Conservation (phyloP, 2,113 vertebrate genomes). For the Sorex araneus region DNA sequence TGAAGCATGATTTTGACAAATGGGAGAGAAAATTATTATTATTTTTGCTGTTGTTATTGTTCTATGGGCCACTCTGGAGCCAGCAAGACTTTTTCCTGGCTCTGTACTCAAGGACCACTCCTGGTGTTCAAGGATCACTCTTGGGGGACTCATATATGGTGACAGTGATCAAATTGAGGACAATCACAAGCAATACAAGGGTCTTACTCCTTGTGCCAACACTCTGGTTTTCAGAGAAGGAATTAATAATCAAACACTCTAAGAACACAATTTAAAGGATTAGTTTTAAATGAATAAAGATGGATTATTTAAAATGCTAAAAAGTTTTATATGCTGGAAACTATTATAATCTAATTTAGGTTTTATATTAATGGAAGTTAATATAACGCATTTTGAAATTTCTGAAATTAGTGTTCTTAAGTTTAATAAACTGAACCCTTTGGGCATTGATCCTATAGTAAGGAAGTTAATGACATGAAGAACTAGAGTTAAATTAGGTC, state of each 20-base stretch:
- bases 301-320: too few species aligned
- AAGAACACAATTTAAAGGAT: not conserved
- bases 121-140: too few species aligned
- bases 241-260: not conserved
- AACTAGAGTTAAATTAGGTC: not conserved
- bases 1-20: slow-evolving; percentile 32
- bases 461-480: not conserved
- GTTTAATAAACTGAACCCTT: not conserved
- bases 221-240: not conserved
- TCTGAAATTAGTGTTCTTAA: not conserved
- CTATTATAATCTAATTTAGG: not conserved
- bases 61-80: too few species aligned
- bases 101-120: too few species aligned
- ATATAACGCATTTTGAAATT: not conserved
- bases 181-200: too few species aligned
- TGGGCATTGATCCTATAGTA: not conserved
- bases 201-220: too few species aligned
- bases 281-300: not conserved
- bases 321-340: too few species aligned
- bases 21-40: not conserved
- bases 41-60: too few species aligned
- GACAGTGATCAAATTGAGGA: too few species aligned
- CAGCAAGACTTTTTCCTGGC: too few species aligned
- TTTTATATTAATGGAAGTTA: not conserved
- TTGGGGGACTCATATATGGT: too few species aligned